These are phyloP conservation scores for Machimus rusticus DNA, from an alignment of 2,888 invertebrate genomes.

Conservation along the genomic window DNA sequence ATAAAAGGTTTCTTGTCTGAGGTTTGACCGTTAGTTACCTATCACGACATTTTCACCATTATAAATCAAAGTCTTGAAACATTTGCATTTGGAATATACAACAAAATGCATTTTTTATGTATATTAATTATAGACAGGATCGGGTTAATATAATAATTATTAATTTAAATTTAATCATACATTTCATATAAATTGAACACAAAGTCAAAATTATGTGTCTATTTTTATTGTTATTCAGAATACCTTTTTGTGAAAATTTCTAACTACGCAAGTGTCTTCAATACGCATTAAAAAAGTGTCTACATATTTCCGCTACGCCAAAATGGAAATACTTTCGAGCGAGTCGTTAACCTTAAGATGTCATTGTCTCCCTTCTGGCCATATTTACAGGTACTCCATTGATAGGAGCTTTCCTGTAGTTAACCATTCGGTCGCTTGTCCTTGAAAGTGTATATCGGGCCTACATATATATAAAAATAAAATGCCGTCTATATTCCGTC, in stretches of 20 bases:
- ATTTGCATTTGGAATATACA: too few relatives aligned
- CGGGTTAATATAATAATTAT: too few relatives aligned
- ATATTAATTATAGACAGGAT: too few relatives aligned
- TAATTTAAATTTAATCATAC: too few relatives aligned
- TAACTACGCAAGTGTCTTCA: neutral
- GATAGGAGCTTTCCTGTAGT: neutral
- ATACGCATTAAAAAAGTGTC: neutral
- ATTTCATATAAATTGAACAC: too few relatives aligned
- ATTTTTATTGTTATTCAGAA: too few relatives aligned
- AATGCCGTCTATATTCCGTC: neutral
- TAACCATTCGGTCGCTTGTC: neutral
- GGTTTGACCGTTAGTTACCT: neutral
- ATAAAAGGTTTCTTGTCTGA: neutral
- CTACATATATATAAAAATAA: neutral
- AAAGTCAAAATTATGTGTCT: too few relatives aligned
- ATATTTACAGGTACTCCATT: conserved; percentile 15
- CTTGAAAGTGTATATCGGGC: conserved; percentile 1
- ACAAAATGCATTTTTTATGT: too few relatives aligned
- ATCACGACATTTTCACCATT: neutral
- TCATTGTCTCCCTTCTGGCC: neutral
- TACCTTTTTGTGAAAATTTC: neutral
- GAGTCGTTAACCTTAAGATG: conserved; percentile 23
- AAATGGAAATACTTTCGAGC: neutral
- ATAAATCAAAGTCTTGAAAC: neutral
- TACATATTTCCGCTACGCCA: neutral